These are phyloP conservation scores for Propithecus deckenii DNA, from an alignment of 2,797 vertebrate genomes.

Conservation along the genomic window DNA sequence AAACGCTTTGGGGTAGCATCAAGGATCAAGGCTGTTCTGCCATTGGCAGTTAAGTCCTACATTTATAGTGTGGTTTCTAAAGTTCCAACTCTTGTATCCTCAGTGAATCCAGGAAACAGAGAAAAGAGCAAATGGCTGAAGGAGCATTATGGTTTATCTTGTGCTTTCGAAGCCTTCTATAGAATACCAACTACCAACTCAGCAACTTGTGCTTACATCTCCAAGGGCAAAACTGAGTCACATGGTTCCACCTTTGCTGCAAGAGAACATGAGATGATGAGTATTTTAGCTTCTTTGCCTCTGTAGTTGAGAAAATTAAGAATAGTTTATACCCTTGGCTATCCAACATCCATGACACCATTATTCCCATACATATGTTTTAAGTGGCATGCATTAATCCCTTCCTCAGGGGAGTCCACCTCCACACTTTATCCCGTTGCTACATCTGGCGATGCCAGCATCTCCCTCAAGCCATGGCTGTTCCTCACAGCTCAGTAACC, in stretches of 20 bases:
- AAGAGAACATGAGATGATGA: not conserved
- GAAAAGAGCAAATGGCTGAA: not conserved
- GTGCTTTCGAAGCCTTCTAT: not conserved
- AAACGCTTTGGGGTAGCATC: not conserved
- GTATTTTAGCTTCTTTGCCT: not conserved
- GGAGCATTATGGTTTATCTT: not conserved
- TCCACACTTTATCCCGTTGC: not conserved
- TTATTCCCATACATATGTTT: not conserved
- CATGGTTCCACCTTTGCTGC: not conserved
- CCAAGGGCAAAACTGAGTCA: not conserved
- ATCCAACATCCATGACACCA: not conserved
- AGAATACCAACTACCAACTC: not conserved
- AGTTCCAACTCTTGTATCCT: not conserved
- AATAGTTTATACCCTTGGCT: not conserved
- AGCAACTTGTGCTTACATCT: not conserved
- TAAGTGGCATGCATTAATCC: not conserved
- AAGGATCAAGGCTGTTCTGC: not conserved
- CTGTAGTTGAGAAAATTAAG: not conserved
- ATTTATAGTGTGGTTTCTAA: not conserved
- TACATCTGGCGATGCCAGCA: not conserved
- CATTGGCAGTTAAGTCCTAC: not conserved
- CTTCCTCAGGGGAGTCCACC: not conserved
- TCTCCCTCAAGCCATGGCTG: not conserved
- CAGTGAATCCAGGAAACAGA: not conserved
- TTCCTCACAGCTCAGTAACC: not conserved